Evolutionary conservation across 1,140 invertebrate genomes (phyloP).

Genomic region (Bicyclus anynana): DNA sequence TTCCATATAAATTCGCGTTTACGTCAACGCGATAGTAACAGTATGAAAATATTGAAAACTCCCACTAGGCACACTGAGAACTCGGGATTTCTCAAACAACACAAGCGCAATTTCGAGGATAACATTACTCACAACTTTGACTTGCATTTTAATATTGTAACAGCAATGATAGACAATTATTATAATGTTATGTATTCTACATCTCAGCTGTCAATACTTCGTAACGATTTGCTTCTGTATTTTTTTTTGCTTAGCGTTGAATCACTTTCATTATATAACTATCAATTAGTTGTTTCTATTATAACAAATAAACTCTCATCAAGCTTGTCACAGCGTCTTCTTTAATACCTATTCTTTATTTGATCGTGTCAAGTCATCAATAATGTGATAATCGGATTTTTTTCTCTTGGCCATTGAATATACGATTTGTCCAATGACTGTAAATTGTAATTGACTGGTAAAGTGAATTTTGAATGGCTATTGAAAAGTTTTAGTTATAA

Average conservation of each 20-base stretch:
- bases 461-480: conserved; percentile 19
- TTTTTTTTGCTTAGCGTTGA: conserved; percentile 16
- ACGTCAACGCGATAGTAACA: too few species aligned
- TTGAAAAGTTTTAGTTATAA: conserved; percentile 7
- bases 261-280: conserved; percentile 19
- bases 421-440: conserved; percentile 10
- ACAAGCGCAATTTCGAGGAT: too few species aligned
- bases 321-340: conserved; percentile 16
- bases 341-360: conserved; percentile 13
- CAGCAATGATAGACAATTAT: too few species aligned
- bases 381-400: conserved; percentile 13
- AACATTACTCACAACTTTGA: too few species aligned
- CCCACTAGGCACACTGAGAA: too few species aligned
- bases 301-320: conserved; percentile 17
- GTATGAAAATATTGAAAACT: too few species aligned
- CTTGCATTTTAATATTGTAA: too few species aligned
- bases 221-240: conserved; percentile 20
- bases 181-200: background rate
- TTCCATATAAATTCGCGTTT: too few species aligned
- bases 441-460: conserved; percentile 28
- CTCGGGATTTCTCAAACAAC: too few species aligned
- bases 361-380: conserved; percentile 29
- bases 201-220: conserved; percentile 7
- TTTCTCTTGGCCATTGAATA: conserved; percentile 12
- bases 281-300: conserved; percentile 25